Evolutionary conservation across 2,888 invertebrate genomes (phyloP).

Genomic region (Melitaea athalia): DNA sequence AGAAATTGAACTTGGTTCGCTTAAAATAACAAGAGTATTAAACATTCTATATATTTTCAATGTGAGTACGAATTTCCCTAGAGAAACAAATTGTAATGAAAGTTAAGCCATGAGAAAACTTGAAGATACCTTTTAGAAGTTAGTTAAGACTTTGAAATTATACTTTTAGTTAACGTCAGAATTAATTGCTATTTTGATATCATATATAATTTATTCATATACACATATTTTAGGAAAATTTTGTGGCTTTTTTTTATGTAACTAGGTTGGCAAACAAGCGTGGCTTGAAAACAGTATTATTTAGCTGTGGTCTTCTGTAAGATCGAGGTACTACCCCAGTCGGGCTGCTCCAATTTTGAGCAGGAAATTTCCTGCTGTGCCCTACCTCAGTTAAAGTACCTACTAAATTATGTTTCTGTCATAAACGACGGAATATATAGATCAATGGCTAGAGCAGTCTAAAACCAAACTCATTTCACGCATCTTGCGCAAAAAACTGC

Average conservation of each 20-base stretch:
- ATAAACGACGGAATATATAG: constrained; percentile 19
- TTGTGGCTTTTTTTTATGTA: too few relatives aligned
- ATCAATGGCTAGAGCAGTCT: constrained; percentile 22
- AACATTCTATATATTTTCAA: constrained; percentile 17
- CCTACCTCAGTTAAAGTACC: too few relatives aligned
- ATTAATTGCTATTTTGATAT: constrained; percentile 21
- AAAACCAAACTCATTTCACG: constrained; percentile 33
- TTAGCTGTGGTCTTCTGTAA: too few relatives aligned
- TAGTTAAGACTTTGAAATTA: too few relatives aligned
- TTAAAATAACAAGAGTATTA: neutral
- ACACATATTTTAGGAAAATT: neutral
- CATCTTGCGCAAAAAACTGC: constrained; percentile 21
- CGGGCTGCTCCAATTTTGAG: too few relatives aligned
- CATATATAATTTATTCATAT: constrained; percentile 12
- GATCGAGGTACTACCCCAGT: too few relatives aligned
- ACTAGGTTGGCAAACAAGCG: too few relatives aligned
- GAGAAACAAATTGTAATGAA: constrained; percentile 25
- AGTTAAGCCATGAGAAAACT: constrained; percentile 23
- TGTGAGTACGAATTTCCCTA: constrained; percentile 26
- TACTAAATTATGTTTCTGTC: constrained; percentile 10
- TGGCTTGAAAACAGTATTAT: too few relatives aligned
- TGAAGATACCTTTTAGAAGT: constrained; percentile 5
- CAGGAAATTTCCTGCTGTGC: too few relatives aligned
- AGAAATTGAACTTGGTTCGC: constrained; percentile 5
- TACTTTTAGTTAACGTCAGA: constrained; percentile 22